phyloP scores from a whole-genome alignment of 2,888 invertebrate species.

The Himalopsyche japonica region DNA sequence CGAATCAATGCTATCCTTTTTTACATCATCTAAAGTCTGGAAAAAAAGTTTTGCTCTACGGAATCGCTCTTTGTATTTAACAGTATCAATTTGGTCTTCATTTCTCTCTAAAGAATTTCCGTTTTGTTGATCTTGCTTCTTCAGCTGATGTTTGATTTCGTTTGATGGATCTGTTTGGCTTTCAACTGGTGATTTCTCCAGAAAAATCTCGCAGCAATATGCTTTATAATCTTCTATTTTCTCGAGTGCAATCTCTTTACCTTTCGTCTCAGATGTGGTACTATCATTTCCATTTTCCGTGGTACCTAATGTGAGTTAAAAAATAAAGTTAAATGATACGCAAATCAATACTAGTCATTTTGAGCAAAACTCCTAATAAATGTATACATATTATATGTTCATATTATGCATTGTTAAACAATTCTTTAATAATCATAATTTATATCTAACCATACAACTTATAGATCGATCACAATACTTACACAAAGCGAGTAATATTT shows the following conservation, averaged over 20 bases:
- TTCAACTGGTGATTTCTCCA: not conserved
- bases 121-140: not conserved
- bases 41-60: slow-evolving; percentile 57
- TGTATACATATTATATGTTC: no score
- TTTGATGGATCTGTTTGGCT: not conserved
- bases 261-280: not conserved
- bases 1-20: slow-evolving; percentile 46
- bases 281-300: not conserved
- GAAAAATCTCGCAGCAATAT: not conserved
- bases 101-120: not conserved
- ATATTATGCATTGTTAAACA: no score
- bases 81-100: slow-evolving; percentile 12
- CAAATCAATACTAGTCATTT: not conserved
- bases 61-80: slow-evolving; percentile 56
- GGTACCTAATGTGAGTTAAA: slow-evolving; percentile 4
- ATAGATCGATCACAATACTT: no score
- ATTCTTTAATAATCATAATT: no score
- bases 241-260: not conserved
- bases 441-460: no score
- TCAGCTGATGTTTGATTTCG: not conserved
- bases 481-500: no score
- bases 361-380: no score
- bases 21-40: slow-evolving; percentile 55
- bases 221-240: not conserved
- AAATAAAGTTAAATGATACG: not conserved